These are phyloP conservation scores for Trachelus iudaicus DNA, from an alignment of 2,888 invertebrate species.

Conservation along the genomic window DNA sequence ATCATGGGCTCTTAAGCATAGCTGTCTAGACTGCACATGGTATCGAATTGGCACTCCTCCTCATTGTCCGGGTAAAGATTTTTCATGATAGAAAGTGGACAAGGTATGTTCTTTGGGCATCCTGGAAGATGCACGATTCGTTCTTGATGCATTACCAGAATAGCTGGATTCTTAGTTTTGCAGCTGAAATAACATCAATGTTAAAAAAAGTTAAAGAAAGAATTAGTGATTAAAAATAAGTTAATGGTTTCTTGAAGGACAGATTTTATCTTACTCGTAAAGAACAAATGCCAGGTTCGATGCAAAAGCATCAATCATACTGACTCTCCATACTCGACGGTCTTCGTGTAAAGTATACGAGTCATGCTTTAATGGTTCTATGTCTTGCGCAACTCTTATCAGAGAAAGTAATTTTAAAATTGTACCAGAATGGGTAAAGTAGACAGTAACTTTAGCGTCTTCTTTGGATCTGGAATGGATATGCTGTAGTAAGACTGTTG, in stretches of 20 bases:
- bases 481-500: neutral
- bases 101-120: conserved; percentile 73
- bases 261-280: conserved; percentile 70
- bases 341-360: conserved; percentile 66
- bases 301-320: conserved; percentile 81
- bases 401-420: conserved; percentile 80
- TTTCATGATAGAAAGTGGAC: conserved; percentile 72
- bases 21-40: conserved; percentile 70
- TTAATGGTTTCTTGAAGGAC: neutral
- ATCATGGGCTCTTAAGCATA: neutral
- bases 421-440: conserved; percentile 88
- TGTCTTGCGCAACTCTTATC: conserved; percentile 78
- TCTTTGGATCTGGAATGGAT: conserved; percentile 35
- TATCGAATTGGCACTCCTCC: conserved; percentile 74
- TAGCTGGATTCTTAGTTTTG: conserved; percentile 53
- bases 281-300: conserved; percentile 82
- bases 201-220: neutral
- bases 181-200: conserved; percentile 67
- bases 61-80: conserved; percentile 72
- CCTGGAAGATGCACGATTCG: conserved; percentile 75
- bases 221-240: conserved; percentile 4
- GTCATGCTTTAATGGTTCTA: conserved; percentile 70
- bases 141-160: conserved; percentile 83
- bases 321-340: conserved; percentile 67
- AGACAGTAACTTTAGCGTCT: conserved; percentile 70